Conservation (phyloP, 2,113 vertebrate species). For the Chaetorhynchus papuensis region DNA sequence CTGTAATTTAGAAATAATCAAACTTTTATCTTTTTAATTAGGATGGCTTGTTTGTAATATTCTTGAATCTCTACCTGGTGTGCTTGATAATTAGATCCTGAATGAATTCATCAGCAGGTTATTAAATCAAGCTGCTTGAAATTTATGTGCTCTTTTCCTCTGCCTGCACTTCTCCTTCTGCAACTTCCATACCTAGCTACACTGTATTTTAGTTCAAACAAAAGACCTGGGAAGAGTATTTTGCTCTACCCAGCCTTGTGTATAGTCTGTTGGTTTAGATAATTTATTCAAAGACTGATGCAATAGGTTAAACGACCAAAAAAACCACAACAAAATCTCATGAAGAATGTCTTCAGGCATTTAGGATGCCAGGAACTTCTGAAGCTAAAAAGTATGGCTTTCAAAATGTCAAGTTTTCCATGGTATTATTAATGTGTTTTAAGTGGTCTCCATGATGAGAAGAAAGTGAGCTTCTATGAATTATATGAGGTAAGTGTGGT, state of each 20-base stretch:
- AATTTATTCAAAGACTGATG: neutral
- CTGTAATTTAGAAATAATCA: neutral
- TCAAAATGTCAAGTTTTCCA: neutral
- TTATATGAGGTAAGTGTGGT: neutral
- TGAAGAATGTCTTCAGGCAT: neutral
- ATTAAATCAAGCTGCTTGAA: neutral
- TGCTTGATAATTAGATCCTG: neutral
- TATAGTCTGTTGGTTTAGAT: neutral
- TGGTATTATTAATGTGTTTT: neutral
- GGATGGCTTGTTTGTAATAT: neutral
- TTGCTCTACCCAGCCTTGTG: neutral
- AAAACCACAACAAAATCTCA: neutral
- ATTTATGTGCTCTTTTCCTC: neutral
- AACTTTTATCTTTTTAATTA: neutral
- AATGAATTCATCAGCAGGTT: neutral
- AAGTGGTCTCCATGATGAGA: neutral
- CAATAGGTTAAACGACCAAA: neutral
- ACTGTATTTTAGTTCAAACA: neutral
- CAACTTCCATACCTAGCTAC: neutral
- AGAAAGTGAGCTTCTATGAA: neutral
- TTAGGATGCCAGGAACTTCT: neutral
- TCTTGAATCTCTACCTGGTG: neutral
- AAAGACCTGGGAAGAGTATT: neutral
- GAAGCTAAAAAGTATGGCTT: neutral
- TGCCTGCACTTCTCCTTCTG: neutral